A percentile compares a stretch with the other conserved stretches of the same genome.
Evolutionary conservation across 2,113 vertebrate species (phyloP).

Genomic region (Heterotilapia buettikoferi): DNA sequence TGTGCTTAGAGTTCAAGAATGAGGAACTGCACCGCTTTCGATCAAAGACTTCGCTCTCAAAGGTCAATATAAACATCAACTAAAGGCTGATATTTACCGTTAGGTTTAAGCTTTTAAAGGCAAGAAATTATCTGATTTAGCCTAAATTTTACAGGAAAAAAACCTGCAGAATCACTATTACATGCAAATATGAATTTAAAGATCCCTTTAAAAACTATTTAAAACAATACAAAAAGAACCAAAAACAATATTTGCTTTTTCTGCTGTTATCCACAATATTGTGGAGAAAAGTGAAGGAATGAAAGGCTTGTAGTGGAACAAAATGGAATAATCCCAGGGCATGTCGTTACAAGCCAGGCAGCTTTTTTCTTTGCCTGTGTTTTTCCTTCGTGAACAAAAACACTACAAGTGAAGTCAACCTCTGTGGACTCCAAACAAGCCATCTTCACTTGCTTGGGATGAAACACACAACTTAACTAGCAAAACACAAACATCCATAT

Average conservation of each 20-base stretch:
- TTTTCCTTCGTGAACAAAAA: conserved; percentile 38
- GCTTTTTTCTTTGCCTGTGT: conserved; percentile 20
- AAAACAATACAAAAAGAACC: neutral
- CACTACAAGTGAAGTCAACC: conserved; percentile 27
- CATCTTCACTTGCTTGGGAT: conserved; percentile 1
- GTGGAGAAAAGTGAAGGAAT: conserved; percentile 43
- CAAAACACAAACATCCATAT: conserved; percentile 48
- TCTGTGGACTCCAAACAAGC: conserved; percentile 39
- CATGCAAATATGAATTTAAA: neutral
- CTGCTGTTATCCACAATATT: neutral
- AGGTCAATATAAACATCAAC: neutral
- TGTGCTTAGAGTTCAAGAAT: conserved; percentile 40
- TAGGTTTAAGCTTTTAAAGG: neutral
- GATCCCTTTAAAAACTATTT: neutral
- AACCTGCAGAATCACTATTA: neutral
- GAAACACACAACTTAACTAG: conserved; percentile 3
- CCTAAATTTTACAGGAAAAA: neutral
- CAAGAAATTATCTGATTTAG: neutral
- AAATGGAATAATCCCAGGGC: conserved; percentile 60
- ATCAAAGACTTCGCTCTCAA: neutral
- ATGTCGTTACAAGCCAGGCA: conserved; percentile 61
- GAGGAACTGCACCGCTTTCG: conserved; percentile 15
- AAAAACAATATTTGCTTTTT: neutral
- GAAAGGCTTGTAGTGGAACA: conserved; percentile 35
- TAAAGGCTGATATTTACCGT: neutral